These are phyloP conservation scores for Salvator merianae DNA, from an alignment of 2,113 vertebrate genomes.

Conservation along the genomic window DNA sequence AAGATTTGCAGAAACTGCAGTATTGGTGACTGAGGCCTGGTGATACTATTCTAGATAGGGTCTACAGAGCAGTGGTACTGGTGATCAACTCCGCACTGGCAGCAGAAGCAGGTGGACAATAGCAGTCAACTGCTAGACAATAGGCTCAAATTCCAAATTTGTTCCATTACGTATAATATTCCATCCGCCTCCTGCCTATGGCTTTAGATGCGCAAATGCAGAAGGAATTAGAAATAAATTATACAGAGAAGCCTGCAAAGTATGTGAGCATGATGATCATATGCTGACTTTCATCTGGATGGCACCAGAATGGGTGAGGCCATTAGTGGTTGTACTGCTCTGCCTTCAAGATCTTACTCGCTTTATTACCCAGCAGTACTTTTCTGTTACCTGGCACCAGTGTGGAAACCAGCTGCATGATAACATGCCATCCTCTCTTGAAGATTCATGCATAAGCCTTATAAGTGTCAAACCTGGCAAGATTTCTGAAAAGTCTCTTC, in stretches of 20 bases:
- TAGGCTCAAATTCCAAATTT: not conserved
- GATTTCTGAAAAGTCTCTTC: not conserved
- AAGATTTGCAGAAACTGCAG: not conserved
- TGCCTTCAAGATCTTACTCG: not conserved
- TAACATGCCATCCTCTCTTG: not conserved
- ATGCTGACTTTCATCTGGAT: not conserved
- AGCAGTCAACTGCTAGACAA: too few relatives aligned
- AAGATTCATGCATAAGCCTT: not conserved
- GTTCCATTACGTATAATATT: not conserved
- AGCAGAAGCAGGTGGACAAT: not conserved
- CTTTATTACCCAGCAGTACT: not conserved
- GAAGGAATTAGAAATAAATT: not conserved
- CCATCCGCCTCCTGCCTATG: not conserved
- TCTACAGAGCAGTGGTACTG: not conserved
- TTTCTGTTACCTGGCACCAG: not conserved
- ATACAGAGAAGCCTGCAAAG: too few relatives aligned
- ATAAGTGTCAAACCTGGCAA: conserved; percentile 17
- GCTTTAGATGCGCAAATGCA: not conserved
- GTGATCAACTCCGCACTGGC: not conserved
- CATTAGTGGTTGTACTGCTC: not conserved
- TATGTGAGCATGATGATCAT: not conserved
- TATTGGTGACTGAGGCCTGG: not conserved
- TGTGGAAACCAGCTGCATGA: not conserved
- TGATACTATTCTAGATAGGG: too few relatives aligned
- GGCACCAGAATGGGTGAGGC: not conserved